phyloP scores from a whole-genome alignment of 2,113 vertebrate genomes.

The Rhodinocichla rosea region DNA sequence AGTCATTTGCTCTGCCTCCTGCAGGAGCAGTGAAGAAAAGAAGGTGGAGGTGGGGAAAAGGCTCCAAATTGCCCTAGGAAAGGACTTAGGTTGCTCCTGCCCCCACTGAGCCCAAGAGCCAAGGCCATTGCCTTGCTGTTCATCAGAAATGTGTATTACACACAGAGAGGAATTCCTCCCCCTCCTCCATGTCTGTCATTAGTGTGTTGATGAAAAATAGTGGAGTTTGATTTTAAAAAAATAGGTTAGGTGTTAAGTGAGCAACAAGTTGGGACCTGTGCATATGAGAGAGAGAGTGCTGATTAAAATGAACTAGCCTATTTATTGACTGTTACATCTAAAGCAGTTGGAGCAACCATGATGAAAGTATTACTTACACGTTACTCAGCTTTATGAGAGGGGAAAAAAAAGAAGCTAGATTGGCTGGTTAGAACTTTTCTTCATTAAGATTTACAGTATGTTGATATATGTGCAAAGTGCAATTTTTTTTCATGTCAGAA shows the following conservation, averaged over 20 bases:
- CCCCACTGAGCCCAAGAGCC: not conserved
- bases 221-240: not conserved
- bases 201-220: not conserved
- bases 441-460: not conserved
- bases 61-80: not conserved
- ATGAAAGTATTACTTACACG: not conserved
- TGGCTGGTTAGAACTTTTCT: not conserved
- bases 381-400: not conserved
- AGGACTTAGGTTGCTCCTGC: not conserved
- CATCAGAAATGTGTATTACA: not conserved
- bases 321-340: not conserved
- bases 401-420: not conserved
- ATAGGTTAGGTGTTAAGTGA: not conserved
- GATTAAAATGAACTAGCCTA: not conserved
- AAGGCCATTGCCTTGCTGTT: not conserved
- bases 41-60: not conserved
- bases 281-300: not conserved
- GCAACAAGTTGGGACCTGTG: not conserved
- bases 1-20: rapidly evolving
- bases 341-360: not conserved
- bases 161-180: not conserved
- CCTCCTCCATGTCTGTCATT: not conserved
- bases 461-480: not conserved
- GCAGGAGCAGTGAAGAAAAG: not conserved
- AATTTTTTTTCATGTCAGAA: not conserved